Evolutionary conservation across 2,888 invertebrate genomes (phyloP).

Genomic region (Dolichomitus sp.): DNA sequence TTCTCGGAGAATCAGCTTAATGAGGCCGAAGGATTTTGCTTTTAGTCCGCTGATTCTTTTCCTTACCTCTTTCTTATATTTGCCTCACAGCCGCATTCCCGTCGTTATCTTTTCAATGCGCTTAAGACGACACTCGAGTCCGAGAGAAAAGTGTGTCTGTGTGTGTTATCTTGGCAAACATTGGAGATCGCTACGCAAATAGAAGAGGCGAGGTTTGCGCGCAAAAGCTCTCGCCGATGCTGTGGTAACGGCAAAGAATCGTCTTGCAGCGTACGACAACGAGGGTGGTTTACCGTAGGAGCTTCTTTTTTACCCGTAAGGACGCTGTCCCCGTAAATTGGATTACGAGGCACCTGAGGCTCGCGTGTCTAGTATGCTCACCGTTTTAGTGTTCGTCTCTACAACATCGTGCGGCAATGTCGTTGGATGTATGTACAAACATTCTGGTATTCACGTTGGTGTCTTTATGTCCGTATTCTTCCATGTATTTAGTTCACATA

Average conservation of each 20-base stretch:
- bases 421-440: constrained; percentile 1
- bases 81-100: constrained; percentile 14
- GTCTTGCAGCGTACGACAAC: constrained; percentile 33
- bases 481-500: not conserved
- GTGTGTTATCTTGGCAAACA: constrained; percentile 60
- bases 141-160: constrained; percentile 31
- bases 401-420: not conserved
- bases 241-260: constrained; percentile 42
- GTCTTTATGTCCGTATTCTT: not conserved
- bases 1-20: not conserved
- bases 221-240: constrained; percentile 50
- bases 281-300: constrained; percentile 19
- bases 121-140: constrained; percentile 19
- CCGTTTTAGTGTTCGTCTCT: constrained; percentile 36
- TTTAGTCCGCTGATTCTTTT: not conserved
- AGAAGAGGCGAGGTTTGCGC: constrained; percentile 24
- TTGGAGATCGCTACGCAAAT: constrained; percentile 60
- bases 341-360: constrained; percentile 52
- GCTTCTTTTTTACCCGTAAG: constrained; percentile 43
- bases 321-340: constrained; percentile 49
- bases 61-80: not conserved
- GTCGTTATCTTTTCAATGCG: constrained; percentile 50
- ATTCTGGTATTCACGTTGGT: not conserved
- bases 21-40: not conserved
- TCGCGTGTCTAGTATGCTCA: constrained; percentile 35